These are phyloP conservation scores for Galeopsomyia nigrocyanea DNA, from an alignment of 2,888 invertebrate genomes.

Conservation along the genomic window DNA sequence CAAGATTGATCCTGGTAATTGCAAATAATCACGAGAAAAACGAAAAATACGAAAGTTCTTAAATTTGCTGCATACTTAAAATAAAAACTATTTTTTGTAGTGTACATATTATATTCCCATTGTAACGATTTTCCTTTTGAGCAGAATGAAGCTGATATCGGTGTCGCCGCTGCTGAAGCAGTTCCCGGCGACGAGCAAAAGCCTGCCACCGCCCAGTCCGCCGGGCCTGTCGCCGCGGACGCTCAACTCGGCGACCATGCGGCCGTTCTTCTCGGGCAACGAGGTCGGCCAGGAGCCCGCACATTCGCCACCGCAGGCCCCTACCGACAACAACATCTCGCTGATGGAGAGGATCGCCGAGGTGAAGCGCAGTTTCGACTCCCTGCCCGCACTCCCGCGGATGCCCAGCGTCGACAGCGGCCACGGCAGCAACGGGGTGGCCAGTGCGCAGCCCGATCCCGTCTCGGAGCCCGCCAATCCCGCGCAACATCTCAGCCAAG, in stretches of 20 bases:
- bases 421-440: neutral
- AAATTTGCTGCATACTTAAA: too few species aligned
- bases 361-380: slow-evolving; percentile 37
- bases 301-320: slow-evolving; percentile 10
- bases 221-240: slow-evolving; percentile 62
- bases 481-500: slow-evolving; percentile 6
- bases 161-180: slow-evolving; percentile 71
- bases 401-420: slow-evolving; percentile 5
- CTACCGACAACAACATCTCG: slow-evolving; percentile 19
- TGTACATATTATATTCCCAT: too few species aligned
- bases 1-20: too few species aligned
- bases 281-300: slow-evolving; percentile 23
- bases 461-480: neutral
- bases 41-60: too few species aligned
- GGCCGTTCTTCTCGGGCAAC: slow-evolving; percentile 53
- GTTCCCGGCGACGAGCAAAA: slow-evolving; percentile 74
- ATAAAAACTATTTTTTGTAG: too few species aligned
- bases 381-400: slow-evolving; percentile 18
- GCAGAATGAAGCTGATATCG: slow-evolving; percentile 76
- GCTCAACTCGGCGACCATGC: slow-evolving; percentile 49
- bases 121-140: too few species aligned
- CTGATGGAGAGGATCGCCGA: slow-evolving; percentile 34
- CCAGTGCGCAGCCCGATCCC: too few species aligned
- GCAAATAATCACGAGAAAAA: too few species aligned
- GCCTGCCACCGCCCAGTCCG: slow-evolving; percentile 67